phyloP scores from a whole-genome alignment of 2,113 vertebrate genomes.

The Clarias magur region DNA sequence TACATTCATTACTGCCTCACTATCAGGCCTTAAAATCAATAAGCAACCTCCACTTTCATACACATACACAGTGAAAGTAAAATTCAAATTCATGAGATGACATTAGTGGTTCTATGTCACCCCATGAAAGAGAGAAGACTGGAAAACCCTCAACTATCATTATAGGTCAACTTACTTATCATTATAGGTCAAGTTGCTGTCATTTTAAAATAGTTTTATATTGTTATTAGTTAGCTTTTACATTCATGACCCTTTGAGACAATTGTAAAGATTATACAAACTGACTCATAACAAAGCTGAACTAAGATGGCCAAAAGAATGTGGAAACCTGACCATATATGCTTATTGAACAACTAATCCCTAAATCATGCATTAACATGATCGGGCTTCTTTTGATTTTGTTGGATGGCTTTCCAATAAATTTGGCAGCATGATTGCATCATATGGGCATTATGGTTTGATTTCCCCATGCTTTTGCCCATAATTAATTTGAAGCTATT shows the following conservation, averaged over 20 bases:
- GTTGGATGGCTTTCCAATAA: too few relatives aligned
- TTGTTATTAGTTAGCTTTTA: not conserved
- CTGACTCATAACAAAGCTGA: too few relatives aligned
- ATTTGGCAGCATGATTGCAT: too few relatives aligned
- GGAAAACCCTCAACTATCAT: not conserved
- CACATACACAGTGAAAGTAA: not conserved
- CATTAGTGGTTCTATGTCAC: not conserved
- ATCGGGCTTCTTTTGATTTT: too few relatives aligned
- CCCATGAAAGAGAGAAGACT: not conserved
- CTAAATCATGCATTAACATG: too few relatives aligned
- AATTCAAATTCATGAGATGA: not conserved
- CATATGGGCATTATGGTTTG: not conserved
- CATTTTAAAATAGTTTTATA: not conserved
- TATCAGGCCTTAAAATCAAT: not conserved
- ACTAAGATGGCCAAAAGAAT: too few relatives aligned
- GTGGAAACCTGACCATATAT: too few relatives aligned
- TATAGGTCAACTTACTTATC: not conserved
- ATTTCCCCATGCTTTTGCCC: not conserved
- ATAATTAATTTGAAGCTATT: not conserved
- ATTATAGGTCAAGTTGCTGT: not conserved
- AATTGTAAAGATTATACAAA: too few relatives aligned
- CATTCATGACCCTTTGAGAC: too few relatives aligned
- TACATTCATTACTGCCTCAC: slow-evolving; percentile 50
- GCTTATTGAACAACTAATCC: too few relatives aligned
- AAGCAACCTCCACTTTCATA: not conserved